Conservation (phyloP, 2,113 vertebrate species). For the Brienomyrus brachyistius region DNA sequence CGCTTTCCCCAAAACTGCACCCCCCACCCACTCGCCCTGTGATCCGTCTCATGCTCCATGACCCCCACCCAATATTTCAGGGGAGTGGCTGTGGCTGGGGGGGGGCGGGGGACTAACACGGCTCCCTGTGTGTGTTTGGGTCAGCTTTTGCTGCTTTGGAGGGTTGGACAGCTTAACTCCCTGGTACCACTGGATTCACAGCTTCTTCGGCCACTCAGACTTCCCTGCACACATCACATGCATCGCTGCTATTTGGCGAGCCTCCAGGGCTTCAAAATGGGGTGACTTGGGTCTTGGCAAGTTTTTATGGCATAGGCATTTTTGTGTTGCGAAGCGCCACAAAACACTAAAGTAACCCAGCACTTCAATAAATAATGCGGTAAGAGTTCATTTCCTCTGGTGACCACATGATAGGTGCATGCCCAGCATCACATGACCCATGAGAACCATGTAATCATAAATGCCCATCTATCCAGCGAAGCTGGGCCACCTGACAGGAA, state of each 20-base stretch:
- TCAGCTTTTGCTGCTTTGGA: not conserved
- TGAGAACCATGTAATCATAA: not conserved
- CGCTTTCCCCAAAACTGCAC: constrained; percentile 96
- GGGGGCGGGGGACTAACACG: not conserved
- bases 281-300: not conserved
- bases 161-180: not conserved
- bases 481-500: not conserved
- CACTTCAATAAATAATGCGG: constrained; percentile 24
- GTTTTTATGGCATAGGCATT: not conserved
- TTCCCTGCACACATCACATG: not conserved
- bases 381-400: not conserved
- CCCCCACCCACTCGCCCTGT: constrained; percentile 52
- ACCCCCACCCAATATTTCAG: constrained; percentile 45
- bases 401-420: constrained; percentile 33
- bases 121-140: not conserved
- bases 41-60: constrained; percentile 78
- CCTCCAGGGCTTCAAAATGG: not conserved
- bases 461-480: not conserved
- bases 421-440: constrained; percentile 30
- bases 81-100: not conserved
- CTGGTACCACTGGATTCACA: not conserved
- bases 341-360: not conserved
- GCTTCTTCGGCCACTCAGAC: not conserved
- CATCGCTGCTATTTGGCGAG: not conserved
- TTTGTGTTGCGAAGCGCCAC: constrained; percentile 23